Evolutionary conservation across 2,888 invertebrate species (phyloP).

Genomic region (Mythimna ferrago): DNA sequence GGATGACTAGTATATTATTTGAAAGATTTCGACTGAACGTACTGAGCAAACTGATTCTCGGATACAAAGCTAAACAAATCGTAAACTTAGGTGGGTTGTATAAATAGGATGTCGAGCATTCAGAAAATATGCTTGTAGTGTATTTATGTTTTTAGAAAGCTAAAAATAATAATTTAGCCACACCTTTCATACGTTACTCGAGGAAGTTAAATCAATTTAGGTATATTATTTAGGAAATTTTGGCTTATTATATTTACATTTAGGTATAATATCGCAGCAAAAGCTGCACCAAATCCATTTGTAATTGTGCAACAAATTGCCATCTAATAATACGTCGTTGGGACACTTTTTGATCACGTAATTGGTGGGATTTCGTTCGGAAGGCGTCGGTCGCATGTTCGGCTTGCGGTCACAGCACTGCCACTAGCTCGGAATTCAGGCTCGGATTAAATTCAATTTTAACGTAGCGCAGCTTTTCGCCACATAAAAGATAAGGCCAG

Average conservation of each 20-base stretch:
- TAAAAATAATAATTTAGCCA: neutral
- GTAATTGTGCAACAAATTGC: conserved; percentile 22
- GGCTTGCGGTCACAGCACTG: conserved; percentile 45
- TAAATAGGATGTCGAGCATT: neutral
- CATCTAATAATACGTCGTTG: conserved; percentile 36
- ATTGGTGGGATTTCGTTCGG: conserved; percentile 40
- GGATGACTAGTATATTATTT: conserved; percentile 1
- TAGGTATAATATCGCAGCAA: neutral
- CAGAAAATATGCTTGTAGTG: neutral
- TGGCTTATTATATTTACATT: neutral
- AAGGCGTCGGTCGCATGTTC: conserved; percentile 41
- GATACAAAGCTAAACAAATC: conserved; percentile 2
- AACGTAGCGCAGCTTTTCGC: conserved; percentile 43
- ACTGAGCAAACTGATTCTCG: neutral
- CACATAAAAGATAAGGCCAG: neutral
- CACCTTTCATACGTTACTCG: neutral
- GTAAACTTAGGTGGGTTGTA: too few species aligned
- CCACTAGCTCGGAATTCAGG: conserved; percentile 43
- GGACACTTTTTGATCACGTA: conserved; percentile 43
- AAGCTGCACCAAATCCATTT: conserved; percentile 21
- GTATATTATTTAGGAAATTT: neutral
- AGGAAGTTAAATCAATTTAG: neutral
- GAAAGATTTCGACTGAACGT: neutral
- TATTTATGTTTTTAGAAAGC: neutral
- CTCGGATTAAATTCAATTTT: conserved; percentile 69